Base-by-base conservation (phyloP, 2,888 invertebrate genomes). In the Melanchra persicariae region DNA sequence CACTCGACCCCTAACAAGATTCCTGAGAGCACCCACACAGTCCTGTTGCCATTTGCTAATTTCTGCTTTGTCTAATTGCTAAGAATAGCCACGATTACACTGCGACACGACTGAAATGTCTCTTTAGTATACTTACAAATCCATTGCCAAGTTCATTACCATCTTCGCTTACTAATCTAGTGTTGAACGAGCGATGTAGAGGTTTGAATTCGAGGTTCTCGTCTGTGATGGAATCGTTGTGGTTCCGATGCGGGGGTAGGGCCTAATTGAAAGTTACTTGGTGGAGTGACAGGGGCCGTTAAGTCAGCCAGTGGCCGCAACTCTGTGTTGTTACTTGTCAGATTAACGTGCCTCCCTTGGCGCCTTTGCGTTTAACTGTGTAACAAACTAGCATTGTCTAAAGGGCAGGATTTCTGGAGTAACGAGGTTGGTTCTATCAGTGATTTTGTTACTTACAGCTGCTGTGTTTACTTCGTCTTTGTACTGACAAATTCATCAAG, bases 191-290 rank as follows among this genome's bases (percentile, higher is more conserved):
- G 82, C 82, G 61, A 77, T 86, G 85, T 72, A 85, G 59, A 57
- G 37, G 60, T 64, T 68, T 57, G 63, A 64, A 68, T 67, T 70
- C 55, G 61, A 81, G 72, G 51, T 63, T 82, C 30, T 66, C 85
- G 69, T 70, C 68, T 61, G 61, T 71, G 75, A 74, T 77, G 62
- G 73, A 71, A 86, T 85, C 71, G 55, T 74, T 85, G 85, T 67
- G 82, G 82, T 87, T 81, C 45, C 72, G 71, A 83, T 88, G 85
- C 85, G 70, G 77, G 81, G 84, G 84, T 78, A 86, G 85, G 86
- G 87, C 85, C 91, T 92, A 91, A 92, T 92, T 92, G 92, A 91
- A 92, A 91, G 90, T 91, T 92, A 91, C 90, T 90, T 84, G 90
- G 84, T 71, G 84, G 90, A 91, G 88, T 91, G 91, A 91, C 92